A percentile compares a stretch with the other conserved stretches of the same genome.
Evolutionary conservation across 2,888 invertebrate species (phyloP).

Genomic region (Xanthostigma xanthostigma): DNA sequence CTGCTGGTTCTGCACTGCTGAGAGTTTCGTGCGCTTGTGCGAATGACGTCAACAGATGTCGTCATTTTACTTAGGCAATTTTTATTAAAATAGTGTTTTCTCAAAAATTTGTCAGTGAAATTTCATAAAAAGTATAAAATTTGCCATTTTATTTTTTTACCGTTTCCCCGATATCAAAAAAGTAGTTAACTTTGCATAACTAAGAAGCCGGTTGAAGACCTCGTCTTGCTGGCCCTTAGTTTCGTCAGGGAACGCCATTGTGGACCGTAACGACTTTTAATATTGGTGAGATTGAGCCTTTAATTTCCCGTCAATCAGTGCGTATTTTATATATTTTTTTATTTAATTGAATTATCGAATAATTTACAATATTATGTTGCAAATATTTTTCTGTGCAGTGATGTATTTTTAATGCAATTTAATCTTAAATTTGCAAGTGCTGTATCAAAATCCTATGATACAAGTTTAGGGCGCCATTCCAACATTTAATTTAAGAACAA

Average conservation of each 20-base stretch:
- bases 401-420: constrained; percentile 32
- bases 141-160: constrained; percentile 7
- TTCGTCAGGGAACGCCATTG: constrained; percentile 60
- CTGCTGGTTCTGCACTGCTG: constrained; percentile 47
- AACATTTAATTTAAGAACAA: constrained; percentile 14
- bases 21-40: constrained; percentile 33
- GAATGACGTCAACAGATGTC: constrained; percentile 23
- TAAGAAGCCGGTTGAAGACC: constrained; percentile 1
- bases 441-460: constrained; percentile 56
- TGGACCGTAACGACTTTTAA: constrained; percentile 64
- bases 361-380: constrained; percentile 11
- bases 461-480: constrained; percentile 48
- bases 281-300: constrained; percentile 48
- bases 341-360: constrained; percentile 23
- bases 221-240: constrained; percentile 23
- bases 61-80: constrained; percentile 23
- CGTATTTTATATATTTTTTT: constrained; percentile 34
- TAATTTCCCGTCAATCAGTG: constrained; percentile 52
- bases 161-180: background rate
- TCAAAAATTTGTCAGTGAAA: constrained; percentile 10
- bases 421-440: constrained; percentile 38
- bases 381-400: constrained; percentile 29
- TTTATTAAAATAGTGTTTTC: constrained; percentile 13
- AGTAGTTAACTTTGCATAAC: background rate
- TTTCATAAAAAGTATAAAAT: constrained; percentile 3